phyloP scores from a whole-genome alignment of 1,140 invertebrate species.

The Oncopodura yosiiana region DNA sequence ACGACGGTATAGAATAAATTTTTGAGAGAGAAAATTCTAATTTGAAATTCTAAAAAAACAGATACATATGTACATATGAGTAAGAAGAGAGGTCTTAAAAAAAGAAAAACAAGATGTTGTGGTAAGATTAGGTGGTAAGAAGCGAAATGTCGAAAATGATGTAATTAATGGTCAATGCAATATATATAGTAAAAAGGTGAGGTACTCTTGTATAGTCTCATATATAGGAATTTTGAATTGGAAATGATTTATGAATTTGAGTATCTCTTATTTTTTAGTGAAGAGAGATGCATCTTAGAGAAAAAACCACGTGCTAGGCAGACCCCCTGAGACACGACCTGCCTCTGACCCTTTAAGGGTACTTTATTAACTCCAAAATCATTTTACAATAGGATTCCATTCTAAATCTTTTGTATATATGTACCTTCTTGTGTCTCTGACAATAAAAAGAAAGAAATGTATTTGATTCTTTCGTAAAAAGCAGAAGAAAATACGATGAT shows the following conservation, averaged over 20 bases:
- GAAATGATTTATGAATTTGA: constrained; percentile 30
- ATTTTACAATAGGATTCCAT: constrained; percentile 12
- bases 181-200: no score
- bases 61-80: no score
- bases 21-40: no score
- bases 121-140: not conserved
- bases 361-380: constrained; percentile 22
- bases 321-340: constrained; percentile 25
- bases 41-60: no score
- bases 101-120: not conserved
- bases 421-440: constrained; percentile 4
- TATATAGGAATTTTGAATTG: not conserved
- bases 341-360: constrained; percentile 27
- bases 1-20: no score
- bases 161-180: constrained; percentile 27
- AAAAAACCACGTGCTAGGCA: constrained; percentile 25
- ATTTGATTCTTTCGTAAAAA: no score
- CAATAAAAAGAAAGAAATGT: no score
- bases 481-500: no score
- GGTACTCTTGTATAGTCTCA: constrained; percentile 5
- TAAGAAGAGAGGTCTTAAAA: no score
- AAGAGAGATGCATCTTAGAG: no score
- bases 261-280: no score
- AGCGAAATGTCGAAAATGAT: constrained; percentile 20
- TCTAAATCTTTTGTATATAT: constrained; percentile 6